phyloP scores from a whole-genome alignment of 23 tunicate species.

The Oikopleura vanhoeffeni region DNA sequence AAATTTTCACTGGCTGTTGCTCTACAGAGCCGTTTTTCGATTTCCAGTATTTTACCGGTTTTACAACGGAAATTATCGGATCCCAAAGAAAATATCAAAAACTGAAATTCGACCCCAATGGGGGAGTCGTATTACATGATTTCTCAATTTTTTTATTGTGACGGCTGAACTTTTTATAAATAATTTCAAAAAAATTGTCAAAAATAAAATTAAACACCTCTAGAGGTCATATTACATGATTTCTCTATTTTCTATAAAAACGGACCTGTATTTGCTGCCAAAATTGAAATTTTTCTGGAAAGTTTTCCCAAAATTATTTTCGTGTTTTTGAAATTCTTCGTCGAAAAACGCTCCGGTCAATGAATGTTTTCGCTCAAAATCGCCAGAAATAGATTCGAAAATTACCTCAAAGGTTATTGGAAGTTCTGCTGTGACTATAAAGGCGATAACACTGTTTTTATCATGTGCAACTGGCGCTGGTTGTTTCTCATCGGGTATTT shows the following conservation, averaged over 20 bases:
- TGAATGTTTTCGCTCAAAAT: background rate
- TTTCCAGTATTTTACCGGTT: no score
- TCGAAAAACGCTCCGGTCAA: background rate
- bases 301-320: conserved; percentile 22
- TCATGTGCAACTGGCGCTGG: conserved; percentile 28
- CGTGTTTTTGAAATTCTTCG: background rate
- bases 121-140: no score
- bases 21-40: no score
- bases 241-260: background rate
- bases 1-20: no score
- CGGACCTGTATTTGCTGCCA: conserved; percentile 20
- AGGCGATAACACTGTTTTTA: conserved; percentile 37
- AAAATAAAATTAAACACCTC: no score
- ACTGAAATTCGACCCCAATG: no score
- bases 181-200: no score
- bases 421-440: background rate
- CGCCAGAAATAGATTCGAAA: background rate
- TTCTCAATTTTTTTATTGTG: no score
- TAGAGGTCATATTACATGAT: no score
- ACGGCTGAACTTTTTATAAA: no score
- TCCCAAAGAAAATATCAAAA: no score
- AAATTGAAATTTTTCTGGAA: conserved; percentile 61
- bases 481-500: conserved; percentile 12
- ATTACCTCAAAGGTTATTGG: background rate
- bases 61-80: no score